Evolutionary conservation across 2,888 invertebrate genomes (phyloP), one percentile per base, ranked within the genome.

Genomic region (Gymnoscelis rufifasciata): DNA sequence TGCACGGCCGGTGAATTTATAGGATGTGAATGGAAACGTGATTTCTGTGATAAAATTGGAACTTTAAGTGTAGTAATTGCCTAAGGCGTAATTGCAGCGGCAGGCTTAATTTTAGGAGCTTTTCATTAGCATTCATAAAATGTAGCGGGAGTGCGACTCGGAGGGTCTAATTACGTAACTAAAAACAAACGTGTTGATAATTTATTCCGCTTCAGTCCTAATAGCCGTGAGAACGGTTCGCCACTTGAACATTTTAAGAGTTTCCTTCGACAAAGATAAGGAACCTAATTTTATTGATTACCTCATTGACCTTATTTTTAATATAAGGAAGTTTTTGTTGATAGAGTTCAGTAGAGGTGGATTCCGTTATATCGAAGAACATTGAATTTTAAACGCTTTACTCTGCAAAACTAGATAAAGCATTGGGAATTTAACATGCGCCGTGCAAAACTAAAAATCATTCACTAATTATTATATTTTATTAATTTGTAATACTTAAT

Each of bases 121-220:
- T 59, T 53, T 57, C 60, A 62, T 68, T 64, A 65, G 57, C 56
- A 52, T 56, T 55, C 38, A 60, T 63, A 51, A 59, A 57, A 48
- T 52, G 46, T 38, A 47, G 44, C 47, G 35, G 10, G 35, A 38
- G 24, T 31, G 23, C 23, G 27, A 27, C 24, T 29, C 42, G 47
- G 54, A 57, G 55, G 57, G 53, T 59, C 62, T 66, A 65, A 66
- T 68, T 64, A 63, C 59, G 58, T 54, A 57, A 47, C 62, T 64
- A 62, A 64, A 62, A 64, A 61, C 62, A 66, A 62, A 66, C 43
- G 55, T 54, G 53, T 48, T 48, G 51, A 59, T 63, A 64, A 62
- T 59, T 56, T 52, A 54, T 52, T 60, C 61, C 58, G 63, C 59
- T 66, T 62, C 52, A 38, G 58, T 47, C 40, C 47, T 46, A 52